Evolutionary conservation across 2,113 vertebrate genomes (phyloP), one percentile per base, ranked within the genome.

Genomic region (Lampris megalopsis): DNA sequence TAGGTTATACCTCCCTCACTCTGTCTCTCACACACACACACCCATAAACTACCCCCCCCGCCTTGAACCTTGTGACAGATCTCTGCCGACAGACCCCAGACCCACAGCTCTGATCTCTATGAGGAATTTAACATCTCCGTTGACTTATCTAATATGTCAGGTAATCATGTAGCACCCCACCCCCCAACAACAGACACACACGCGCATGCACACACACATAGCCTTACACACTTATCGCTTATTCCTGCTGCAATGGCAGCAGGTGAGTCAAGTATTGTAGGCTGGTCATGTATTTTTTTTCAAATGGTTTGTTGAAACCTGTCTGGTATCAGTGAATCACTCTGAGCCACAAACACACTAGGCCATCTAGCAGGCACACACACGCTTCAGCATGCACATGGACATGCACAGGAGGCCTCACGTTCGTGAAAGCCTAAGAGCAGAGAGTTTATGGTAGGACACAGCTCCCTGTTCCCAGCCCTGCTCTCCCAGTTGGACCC

Each of bases 401-500:
- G 40, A 43, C 57, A 66, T 56, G 62, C 63, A 49, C 64, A 50
- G 57, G 43, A 57, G 70, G 52, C 60, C 54, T 6, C 68, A 53
- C 68, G 58, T 63, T 57, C 9, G 66, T 65, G 70, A 72, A 64
- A 13, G 63, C 81, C 48, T 24, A 24, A 24, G 24, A 24, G 60
- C 64, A 78, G 71, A 65, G 63, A 66, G 81, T 89, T 89, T 87
- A 89, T 73, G 74, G 80, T 3, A 68, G 82, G 77, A 83, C 63
- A 69, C 73, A 59, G 41, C 57, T 59, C 68, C 79, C 87, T 92
- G 89, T 85, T 87, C 45, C 75, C 74, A 70, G 73, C 75, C 57
- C 80, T 57, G 57, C 67, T 85, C 73, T 67, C 81, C 78, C 91
- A 89, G 86, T 91, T 90, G 85, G 79, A 85, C 41, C 63, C 75